Evolutionary conservation across 2,888 invertebrate genomes (phyloP).

Genomic region (Julus scandinavius): DNA sequence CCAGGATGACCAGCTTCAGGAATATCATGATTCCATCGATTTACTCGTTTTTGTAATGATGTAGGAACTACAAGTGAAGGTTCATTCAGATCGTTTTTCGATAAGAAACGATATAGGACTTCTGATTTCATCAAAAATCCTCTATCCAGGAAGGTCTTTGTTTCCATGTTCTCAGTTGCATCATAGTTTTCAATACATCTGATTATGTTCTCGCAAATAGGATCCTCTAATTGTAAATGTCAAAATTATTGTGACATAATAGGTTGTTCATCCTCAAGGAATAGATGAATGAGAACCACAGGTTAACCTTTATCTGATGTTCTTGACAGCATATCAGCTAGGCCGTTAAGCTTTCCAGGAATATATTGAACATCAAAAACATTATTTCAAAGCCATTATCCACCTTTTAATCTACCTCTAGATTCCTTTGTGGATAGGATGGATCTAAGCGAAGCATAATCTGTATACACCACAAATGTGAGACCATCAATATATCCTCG

Average conservation of each 20-base stretch:
- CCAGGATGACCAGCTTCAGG: neutral
- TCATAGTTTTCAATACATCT: neutral
- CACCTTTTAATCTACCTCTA: neutral
- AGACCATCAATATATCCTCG: too few species aligned
- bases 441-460: neutral
- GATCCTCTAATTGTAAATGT: neutral
- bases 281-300: neutral
- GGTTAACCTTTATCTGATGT: neutral
- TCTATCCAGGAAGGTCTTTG: neutral
- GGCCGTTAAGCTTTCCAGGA: neutral
- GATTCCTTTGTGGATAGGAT: neutral
- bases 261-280: neutral
- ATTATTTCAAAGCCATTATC: neutral
- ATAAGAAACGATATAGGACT: neutral
- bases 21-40: neutral
- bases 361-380: neutral
- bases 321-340: neutral
- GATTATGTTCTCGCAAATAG: neutral
- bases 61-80: neutral
- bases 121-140: neutral
- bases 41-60: neutral
- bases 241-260: neutral
- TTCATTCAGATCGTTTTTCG: neutral
- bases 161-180: neutral
- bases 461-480: too few species aligned